Base-by-base conservation (phyloP, 1,140 invertebrate genomes). In the Heterodera carotae region DNA sequence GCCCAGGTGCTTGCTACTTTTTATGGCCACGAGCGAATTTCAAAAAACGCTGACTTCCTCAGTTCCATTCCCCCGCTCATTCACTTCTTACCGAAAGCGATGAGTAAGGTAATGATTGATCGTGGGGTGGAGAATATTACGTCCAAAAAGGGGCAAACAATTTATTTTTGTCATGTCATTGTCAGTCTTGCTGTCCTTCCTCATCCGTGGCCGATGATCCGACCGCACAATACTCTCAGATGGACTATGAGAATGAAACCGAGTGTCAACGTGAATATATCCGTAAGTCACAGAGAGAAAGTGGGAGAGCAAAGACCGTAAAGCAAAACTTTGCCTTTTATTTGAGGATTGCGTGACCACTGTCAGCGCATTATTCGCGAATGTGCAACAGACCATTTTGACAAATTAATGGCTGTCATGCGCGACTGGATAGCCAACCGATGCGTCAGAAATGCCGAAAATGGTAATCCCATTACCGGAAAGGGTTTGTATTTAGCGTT, bases 171-270 rank as follows among this genome's bases (percentile, higher is more conserved):
- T 80, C 22, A 7, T 6, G 5, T 53, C 43, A 48, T 29, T 77
- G 15, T 43, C 39, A 62, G 43, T 15, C 39, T 64, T 77, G 56
- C 48, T 56, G 48, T 4, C 4, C 48, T 59, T n/a, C 73, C 15
- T n/a, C 56, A n/a, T 60, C 71, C 7, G 18, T 31, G 34, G 64
- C n/a, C 12, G 36, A 75, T n/a, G 72, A 75, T 18, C 25, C 64
- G 59, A 80, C 83, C 15, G 31, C 27, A 15, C 78, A 86, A 31
- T 85, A 86, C 69, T 83, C 81, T 3, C 33, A 34, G 15, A 80
- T 85, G 82, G 84, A 85, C 69, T 85, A 86, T 64, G 84, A 86
- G 22, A 74, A 76, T 48, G 84, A 86, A 48, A 48, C 60, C 15
- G 84, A 86, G 31, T 79, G 80, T 34, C 67, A 68, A 18, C 77